Evolutionary conservation across 2,113 vertebrate genomes (phyloP).

Genomic region (Saimiri boliviensis): DNA sequence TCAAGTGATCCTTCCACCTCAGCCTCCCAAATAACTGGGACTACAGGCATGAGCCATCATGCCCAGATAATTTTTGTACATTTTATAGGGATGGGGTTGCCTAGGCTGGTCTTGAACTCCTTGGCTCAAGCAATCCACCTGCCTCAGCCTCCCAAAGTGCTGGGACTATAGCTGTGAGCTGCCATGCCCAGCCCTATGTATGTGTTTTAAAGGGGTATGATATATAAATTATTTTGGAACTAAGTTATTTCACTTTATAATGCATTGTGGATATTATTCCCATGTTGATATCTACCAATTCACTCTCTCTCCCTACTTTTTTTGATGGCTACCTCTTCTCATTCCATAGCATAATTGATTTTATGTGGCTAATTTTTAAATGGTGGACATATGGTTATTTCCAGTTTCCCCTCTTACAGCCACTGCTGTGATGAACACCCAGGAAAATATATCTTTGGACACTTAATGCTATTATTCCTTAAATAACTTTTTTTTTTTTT

Average conservation of each 20-base stretch:
- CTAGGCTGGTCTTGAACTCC: background rate
- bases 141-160: background rate
- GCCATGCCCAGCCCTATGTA: too few species aligned
- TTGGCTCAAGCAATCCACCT: background rate
- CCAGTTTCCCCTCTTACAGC: background rate
- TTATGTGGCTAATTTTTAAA: background rate
- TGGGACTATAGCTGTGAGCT: background rate
- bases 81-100: background rate
- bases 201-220: background rate
- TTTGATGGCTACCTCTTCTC: background rate
- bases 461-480: background rate
- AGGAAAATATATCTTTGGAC: background rate
- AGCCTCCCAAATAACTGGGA: background rate
- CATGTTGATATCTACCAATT: background rate
- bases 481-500: background rate
- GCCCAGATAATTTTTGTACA: background rate
- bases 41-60: background rate
- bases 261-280: background rate
- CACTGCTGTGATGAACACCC: background rate
- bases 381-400: background rate
- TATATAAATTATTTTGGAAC: background rate
- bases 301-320: background rate
- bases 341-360: background rate
- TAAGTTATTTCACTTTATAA: background rate
- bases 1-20: background rate